Conservation (phyloP, 2,797 vertebrate species). For the Botia almorhae region DNA sequence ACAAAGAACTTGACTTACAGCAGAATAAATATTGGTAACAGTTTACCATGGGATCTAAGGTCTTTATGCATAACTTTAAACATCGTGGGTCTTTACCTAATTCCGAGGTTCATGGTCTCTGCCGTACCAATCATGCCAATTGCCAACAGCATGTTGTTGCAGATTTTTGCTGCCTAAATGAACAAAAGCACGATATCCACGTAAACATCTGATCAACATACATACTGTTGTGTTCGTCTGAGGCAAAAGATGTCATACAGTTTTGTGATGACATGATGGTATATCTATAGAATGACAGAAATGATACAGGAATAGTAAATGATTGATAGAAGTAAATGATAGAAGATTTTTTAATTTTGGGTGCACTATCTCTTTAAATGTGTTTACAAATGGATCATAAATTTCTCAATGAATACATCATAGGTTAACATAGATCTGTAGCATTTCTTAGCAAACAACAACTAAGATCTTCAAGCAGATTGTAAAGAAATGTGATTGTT, state of each 20-base stretch:
- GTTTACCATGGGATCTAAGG: not conserved
- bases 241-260: too few species aligned
- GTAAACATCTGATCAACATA: not conserved
- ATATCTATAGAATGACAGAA: too few species aligned
- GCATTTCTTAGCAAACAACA: not conserved
- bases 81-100: constrained; percentile 82
- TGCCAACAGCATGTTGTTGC: constrained; percentile 98
- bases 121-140: constrained; percentile 98
- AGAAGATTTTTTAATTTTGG: too few species aligned
- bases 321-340: too few species aligned
- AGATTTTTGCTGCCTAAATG: constrained; percentile 95
- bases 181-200: constrained; percentile 1
- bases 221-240: too few species aligned
- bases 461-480: not conserved
- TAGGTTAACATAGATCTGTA: not conserved
- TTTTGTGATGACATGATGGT: too few species aligned
- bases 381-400: not conserved
- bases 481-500: not conserved
- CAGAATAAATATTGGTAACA: not conserved
- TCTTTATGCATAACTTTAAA: too few species aligned
- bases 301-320: too few species aligned
- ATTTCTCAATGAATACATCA: not conserved
- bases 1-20: not conserved
- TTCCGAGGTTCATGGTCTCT: constrained; percentile 97
- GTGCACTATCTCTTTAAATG: too few species aligned